Evolutionary conservation across 37 sponge, comb jelly and placozoan genomes (phyloP), one percentile per base, ranked within the genome.

Genomic region (Diacarnus erythraeanus): DNA sequence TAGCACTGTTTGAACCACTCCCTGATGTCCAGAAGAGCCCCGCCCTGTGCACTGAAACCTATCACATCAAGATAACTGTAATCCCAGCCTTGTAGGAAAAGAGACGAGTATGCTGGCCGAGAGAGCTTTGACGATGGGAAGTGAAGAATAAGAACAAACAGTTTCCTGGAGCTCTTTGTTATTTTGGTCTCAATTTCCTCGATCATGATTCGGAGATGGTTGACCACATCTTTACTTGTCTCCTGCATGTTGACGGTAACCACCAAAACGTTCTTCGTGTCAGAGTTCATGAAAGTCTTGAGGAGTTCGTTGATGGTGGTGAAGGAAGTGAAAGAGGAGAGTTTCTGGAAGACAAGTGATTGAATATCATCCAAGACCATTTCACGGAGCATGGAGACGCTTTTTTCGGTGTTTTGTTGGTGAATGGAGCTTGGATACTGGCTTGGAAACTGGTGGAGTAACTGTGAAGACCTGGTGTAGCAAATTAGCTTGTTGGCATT

Each of bases 11-110:
- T 75, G 65, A 89, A 80, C 90, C 90, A 89, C 21, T 80, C 80
- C 21, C 85, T 58, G 43, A 84, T 76, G 67, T 89, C 84, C 23
- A 83, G 3, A 47, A 87, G 38, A 37, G 80, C 76, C 9, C 80
- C 83, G 40, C 63, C 70, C 29, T 44, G 34, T 17, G 69, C 34
- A 25, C 59, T 65, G 69, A 74, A 84, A 17, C 80, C 90, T 27
- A 89, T 74, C 21, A 79, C 78, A 65, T 96, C 97, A 26, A 96
- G 81, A 74, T 96, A 93, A 67, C 80, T 64, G 79, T 85, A 91
- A 61, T 96, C 97, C 97, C 97, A 96, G 20, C 94, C 94, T 23
- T 81, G 76, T 23, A 90, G 84, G 69, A 93, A 96, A 22, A 93
- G 80, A 8, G 93, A 71, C 12, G 97, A 88, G 71, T 96, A 96